Base-by-base conservation (phyloP, 1,140 invertebrate genomes). In the Plodia interpunctella region DNA sequence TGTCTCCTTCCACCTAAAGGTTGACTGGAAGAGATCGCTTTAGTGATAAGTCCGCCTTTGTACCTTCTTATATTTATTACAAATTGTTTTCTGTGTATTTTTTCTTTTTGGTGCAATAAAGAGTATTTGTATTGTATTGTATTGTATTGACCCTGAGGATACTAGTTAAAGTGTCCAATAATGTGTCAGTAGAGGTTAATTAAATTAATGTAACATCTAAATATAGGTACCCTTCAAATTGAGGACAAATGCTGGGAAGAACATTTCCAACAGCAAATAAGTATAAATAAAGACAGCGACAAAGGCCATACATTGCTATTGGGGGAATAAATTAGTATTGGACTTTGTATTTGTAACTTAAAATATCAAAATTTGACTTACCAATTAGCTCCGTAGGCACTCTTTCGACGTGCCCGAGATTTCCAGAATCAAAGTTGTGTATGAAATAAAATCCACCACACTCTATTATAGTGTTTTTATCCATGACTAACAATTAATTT, bases 371-470 rank as follows among this genome's bases (percentile, higher is more conserved):
- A 70, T 44, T 50, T 5, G 21, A 28, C 76, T 82, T 68, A 87
- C 83, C 76, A 59, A 87, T 85, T 19, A 83, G 74, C 65, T 88
- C 86, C 38, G 78, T 78, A 54, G 90, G 90, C 35, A 94, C 92
- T 69, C 90, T 84, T 80, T 96, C 95, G 49, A 96, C 96, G 80
- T 91, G 92, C 32, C 93, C 93, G 65, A 97, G 90, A 91, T 97
- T 97, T 32, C 96, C 95, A 21, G 96, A 97, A 84, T 97, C 96
- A 91, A 97, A 97, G 85, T 94, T 93, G 70, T 94, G 94, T 68
- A 93, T 92, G 89, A 96, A 95, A 66, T 90, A 87, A 87, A 95
- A 95, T 71, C 92, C 93, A 63, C 90, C 92, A 76, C 93, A 93
- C 70, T 90, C 86, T 65, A 90, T 88, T 66, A 87, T 78, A 72